Percentiles rank a stretch among this genome's conserved stretches.
These are phyloP conservation scores for Sebastes dallii DNA, from an alignment of 2,797 vertebrate genomes.

Conservation along the genomic window DNA sequence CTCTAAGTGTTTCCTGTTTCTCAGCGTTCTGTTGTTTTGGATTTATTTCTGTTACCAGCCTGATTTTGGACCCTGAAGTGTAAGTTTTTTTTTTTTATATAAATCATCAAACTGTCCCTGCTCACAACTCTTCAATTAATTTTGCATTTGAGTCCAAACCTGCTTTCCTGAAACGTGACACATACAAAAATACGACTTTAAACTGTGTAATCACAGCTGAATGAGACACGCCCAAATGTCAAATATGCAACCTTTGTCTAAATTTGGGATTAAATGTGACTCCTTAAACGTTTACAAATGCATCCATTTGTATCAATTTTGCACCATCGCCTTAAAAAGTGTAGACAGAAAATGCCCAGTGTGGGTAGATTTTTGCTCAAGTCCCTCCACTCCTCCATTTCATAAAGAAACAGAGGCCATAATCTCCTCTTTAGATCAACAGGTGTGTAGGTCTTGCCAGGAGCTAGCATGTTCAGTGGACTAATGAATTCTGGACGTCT, in stretches of 20 bases:
- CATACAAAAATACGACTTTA: background rate
- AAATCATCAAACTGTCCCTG: too few relatives aligned
- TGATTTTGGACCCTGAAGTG: too few relatives aligned
- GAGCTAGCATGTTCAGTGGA: slow-evolving; percentile 9
- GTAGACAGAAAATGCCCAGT: background rate
- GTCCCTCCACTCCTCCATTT: background rate
- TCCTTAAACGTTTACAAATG: background rate
- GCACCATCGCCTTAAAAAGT: background rate
- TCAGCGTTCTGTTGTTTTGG: too few relatives aligned
- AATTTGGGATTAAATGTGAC: background rate
- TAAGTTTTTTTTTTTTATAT: too few relatives aligned
- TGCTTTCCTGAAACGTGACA: background rate
- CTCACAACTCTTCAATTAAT: too few relatives aligned
- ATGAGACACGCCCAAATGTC: background rate
- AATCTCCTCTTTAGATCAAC: slow-evolving; percentile 1
- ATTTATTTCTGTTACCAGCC: too few relatives aligned
- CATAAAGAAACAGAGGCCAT: background rate
- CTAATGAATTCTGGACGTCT: slow-evolving; percentile 26
- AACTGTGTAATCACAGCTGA: background rate
- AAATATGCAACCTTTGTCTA: background rate
- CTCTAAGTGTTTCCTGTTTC: too few relatives aligned
- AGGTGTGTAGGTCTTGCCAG: background rate
- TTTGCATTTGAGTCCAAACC: too few relatives aligned
- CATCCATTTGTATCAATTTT: background rate
- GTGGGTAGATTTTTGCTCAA: background rate